A percentile compares a stretch with the other conserved stretches of the same genome.
These are phyloP conservation scores for Hyperoplus lanceolatus DNA, from an alignment of 2,797 vertebrate species.

Conservation along the genomic window DNA sequence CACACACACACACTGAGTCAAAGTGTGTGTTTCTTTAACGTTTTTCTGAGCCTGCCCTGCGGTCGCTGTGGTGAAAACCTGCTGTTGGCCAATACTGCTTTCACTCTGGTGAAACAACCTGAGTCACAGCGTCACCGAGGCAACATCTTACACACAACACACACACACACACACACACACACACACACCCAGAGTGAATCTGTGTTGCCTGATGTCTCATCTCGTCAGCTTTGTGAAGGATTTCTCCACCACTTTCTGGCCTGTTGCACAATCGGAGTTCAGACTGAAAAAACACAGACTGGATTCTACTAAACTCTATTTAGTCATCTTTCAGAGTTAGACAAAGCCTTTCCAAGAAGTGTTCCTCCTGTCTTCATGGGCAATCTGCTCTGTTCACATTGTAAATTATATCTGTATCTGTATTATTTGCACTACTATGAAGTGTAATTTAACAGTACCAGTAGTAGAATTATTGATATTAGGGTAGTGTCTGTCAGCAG, in stretches of 20 bases:
- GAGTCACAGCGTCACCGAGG: slow-evolving; percentile 64
- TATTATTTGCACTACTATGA: no score
- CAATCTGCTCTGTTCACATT: no score
- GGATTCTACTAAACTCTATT: not conserved
- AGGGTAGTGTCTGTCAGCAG: no score
- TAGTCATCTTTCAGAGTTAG: no score
- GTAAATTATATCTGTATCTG: no score
- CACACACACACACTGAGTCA: slow-evolving; percentile 12
- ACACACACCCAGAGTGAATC: slow-evolving; percentile 10
- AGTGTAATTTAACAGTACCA: no score
- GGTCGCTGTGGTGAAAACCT: slow-evolving; percentile 47
- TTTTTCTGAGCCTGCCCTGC: slow-evolving; percentile 36
- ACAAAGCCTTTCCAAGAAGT: no score
- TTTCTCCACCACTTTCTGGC: slow-evolving; percentile 4
- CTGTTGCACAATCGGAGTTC: slow-evolving; percentile 3
- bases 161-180: slow-evolving; percentile 24
- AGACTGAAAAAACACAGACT: not conserved
- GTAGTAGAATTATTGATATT: no score
- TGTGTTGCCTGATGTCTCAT: slow-evolving; percentile 32
- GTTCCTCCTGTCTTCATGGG: no score
- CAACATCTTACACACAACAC: slow-evolving; percentile 53
- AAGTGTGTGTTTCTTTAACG: slow-evolving; percentile 18
- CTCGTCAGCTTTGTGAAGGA: not conserved
- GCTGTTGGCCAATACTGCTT: slow-evolving; percentile 57
- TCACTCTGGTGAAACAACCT: slow-evolving; percentile 69